phyloP scores from a whole-genome alignment of 2,888 invertebrate species.

The Eilema caniola region DNA sequence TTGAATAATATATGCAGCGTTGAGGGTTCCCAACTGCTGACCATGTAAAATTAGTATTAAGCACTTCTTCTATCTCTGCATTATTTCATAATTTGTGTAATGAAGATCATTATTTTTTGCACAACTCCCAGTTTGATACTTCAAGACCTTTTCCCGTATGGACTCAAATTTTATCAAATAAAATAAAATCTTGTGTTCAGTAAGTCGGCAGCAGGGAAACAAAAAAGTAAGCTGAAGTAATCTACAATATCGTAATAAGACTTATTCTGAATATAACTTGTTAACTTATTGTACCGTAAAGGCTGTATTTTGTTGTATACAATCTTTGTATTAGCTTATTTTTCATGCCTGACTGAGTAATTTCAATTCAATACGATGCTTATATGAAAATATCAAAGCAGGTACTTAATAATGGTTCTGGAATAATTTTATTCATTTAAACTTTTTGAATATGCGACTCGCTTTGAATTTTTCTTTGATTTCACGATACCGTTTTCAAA shows the following conservation, averaged over 20 bases:
- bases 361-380: background rate
- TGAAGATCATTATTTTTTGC: no score
- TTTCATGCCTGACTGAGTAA: background rate
- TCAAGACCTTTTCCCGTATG: no score
- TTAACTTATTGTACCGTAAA: conserved; percentile 3
- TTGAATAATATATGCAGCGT: no score
- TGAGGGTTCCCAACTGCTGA: no score
- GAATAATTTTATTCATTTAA: background rate
- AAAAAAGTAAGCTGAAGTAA: no score
- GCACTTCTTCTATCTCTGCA: no score
- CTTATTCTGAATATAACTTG: background rate
- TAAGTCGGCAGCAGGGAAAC: no score
- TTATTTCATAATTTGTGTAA: no score
- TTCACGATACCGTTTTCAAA: background rate
- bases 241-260: conserved; percentile 1
- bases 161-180: no score
- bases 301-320: background rate
- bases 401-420: background rate
- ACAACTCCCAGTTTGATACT: no score
- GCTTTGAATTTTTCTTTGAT: background rate
- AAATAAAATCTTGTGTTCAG: no score
- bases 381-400: background rate
- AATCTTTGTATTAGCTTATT: background rate
- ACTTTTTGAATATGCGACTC: background rate
- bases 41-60: no score